Evolutionary conservation across 1,140 invertebrate genomes (phyloP), one percentile per base, ranked within the genome.

Genomic region (Copidosoma floridanum): DNA sequence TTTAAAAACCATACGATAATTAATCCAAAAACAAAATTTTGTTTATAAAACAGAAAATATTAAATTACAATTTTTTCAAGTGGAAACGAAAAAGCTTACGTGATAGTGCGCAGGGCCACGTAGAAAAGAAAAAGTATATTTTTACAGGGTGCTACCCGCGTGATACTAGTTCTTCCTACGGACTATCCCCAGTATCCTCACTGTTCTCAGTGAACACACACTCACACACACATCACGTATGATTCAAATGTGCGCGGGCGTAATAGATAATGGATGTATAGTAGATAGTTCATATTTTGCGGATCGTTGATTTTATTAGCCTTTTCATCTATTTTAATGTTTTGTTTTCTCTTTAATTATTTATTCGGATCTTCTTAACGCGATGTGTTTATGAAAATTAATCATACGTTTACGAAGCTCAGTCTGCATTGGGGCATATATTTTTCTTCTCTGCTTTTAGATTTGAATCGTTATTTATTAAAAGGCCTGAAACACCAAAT

Each of bases 161-260:
- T 79, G 75, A 78, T 78, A 75, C 73, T 71, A 72, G 75, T 68
- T 79, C 76, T 79, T 80, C 78, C 76, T n/a, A n/a, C n/a, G n/a
- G n/a, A n/a, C n/a, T n/a, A n/a, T n/a, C n/a, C n/a, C n/a, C n/a
- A n/a, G n/a, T n/a, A n/a, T n/a, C n/a, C n/a, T n/a, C n/a, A n/a
- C n/a, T n/a, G n/a, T n/a, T n/a, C n/a, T n/a, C n/a, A n/a, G n/a
- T n/a, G n/a, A n/a, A n/a, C n/a, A n/a, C 23, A 43, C 47, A 35
- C 4, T 32, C 18, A n/a, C 16, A 32, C 4, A 23, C 8, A 20
- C 10, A 47, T n/a, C n/a, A n/a, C n/a, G n/a, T n/a, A n/a, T n/a
- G n/a, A n/a, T n/a, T n/a, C n/a, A n/a, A n/a, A n/a, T n/a, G n/a
- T n/a, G n/a, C n/a, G n/a, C n/a, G n/a, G n/a, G n/a, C n/a, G n/a